Percentiles rank a stretch among this genome's conserved stretches.
These are phyloP conservation scores for Dryobates pubescens DNA, from an alignment of 2,797 vertebrate genomes.

Conservation along the genomic window DNA sequence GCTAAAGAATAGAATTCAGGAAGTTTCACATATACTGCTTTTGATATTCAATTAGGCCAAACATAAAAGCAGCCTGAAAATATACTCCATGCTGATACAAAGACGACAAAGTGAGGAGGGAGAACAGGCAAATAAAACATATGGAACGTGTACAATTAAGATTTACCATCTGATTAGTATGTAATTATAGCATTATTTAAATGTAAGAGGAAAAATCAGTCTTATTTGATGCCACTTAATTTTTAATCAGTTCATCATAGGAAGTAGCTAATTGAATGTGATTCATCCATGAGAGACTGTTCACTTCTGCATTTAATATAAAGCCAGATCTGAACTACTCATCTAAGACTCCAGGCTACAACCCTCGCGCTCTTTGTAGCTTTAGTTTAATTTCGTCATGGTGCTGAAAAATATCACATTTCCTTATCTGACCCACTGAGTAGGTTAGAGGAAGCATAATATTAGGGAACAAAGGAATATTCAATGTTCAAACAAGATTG, in stretches of 20 bases:
- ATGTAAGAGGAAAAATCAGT: slow-evolving; percentile 51
- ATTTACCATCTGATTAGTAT: slow-evolving; percentile 60
- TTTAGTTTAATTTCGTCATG: slow-evolving; percentile 60
- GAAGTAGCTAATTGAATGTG: slow-evolving; percentile 56
- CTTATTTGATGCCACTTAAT: slow-evolving; percentile 45
- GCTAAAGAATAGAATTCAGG: slow-evolving; percentile 49
- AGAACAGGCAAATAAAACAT: slow-evolving; percentile 45
- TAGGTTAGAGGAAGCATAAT: slow-evolving; percentile 82
- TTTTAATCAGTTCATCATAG: slow-evolving; percentile 68
- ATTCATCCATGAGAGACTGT: slow-evolving; percentile 40
- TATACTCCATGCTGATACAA: slow-evolving; percentile 63
- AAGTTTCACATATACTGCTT: slow-evolving; percentile 49
- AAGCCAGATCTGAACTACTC: neutral
- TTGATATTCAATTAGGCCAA: slow-evolving; percentile 52
- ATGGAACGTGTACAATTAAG: slow-evolving; percentile 47
- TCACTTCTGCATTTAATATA: slow-evolving; percentile 3
- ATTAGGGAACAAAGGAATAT: slow-evolving; percentile 81
- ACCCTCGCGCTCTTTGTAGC: slow-evolving; percentile 56
- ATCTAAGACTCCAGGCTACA: slow-evolving; percentile 46
- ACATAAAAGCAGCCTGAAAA: slow-evolving; percentile 61
- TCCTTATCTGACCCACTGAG: slow-evolving; percentile 79
- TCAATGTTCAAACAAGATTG: slow-evolving; percentile 32
- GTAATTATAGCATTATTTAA: slow-evolving; percentile 71
- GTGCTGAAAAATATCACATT: slow-evolving; percentile 76
- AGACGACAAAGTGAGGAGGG: slow-evolving; percentile 51